Percentiles rank a stretch among this genome's conserved stretches.
Conservation (phyloP, 2,113 vertebrate genomes). For the Corynorhinus townsendii region DNA sequence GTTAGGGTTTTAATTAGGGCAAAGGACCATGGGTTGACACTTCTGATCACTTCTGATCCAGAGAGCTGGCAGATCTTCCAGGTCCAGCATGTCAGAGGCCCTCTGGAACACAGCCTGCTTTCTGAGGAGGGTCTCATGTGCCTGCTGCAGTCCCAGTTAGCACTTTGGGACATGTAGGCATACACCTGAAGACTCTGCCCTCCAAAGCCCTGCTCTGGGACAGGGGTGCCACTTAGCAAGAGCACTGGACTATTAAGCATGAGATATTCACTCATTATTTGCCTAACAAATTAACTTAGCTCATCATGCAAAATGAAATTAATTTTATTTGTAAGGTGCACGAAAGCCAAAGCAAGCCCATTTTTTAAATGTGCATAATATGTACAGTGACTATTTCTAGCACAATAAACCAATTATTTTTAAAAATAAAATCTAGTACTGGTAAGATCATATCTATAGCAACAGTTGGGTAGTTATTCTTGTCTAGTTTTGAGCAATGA, state of each 20-base stretch:
- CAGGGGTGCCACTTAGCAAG: not conserved
- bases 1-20: not conserved
- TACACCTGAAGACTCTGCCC: fast-evolving
- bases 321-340: slow-evolving; percentile 16
- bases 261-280: not conserved
- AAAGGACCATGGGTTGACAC: not conserved
- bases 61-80: fast-evolving
- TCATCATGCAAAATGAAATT: not conserved
- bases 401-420: slow-evolving; percentile 42
- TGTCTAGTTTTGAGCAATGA: not conserved
- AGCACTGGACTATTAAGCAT: not conserved
- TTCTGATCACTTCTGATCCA: no score
- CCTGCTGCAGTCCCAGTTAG: fast-evolving
- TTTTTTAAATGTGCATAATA: not conserved
- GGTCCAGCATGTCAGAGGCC: not conserved
- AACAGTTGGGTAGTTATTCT: not conserved
- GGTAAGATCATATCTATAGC: not conserved
- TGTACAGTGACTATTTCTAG: slow-evolving; percentile 30
- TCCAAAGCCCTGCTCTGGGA: not conserved
- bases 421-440: not conserved
- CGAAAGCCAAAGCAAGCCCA: not conserved
- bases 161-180: fast-evolving
- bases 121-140: fast-evolving
- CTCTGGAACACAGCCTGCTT: no score
- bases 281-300: slow-evolving; percentile 23